These are phyloP conservation scores for Carabus problematicus DNA, from an alignment of 2,888 invertebrate genomes.

Conservation along the genomic window DNA sequence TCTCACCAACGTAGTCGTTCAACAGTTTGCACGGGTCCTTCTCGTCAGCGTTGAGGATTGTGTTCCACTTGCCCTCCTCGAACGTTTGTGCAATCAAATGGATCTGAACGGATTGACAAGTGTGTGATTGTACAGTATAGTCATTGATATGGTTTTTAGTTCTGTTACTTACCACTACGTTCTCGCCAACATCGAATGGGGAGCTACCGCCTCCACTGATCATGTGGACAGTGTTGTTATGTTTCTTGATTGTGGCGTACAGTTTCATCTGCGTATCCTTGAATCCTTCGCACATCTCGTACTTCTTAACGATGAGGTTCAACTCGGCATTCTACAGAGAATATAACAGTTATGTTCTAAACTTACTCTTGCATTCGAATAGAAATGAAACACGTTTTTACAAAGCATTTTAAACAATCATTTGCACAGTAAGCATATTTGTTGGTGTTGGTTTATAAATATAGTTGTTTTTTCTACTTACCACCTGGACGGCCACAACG, in stretches of 20 bases:
- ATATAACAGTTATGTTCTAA: too few relatives aligned
- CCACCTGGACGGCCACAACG: too few relatives aligned
- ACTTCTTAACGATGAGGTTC: conserved; percentile 14
- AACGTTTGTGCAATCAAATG: conserved; percentile 25
- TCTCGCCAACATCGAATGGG: conserved; percentile 31
- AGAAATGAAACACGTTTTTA: too few relatives aligned
- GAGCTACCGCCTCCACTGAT: conserved; percentile 23
- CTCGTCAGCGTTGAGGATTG: conserved; percentile 27
- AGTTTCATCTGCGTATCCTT: conserved; percentile 19
- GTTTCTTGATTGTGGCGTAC: conserved; percentile 13
- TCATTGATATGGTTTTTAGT: too few relatives aligned
- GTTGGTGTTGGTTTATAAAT: too few relatives aligned
- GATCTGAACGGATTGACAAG: conserved; percentile 4
- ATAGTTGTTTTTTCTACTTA: too few relatives aligned
- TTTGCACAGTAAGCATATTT: too few relatives aligned
- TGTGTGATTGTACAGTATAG: neutral
- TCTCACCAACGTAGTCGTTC: conserved; percentile 34
- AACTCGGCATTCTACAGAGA: conserved; percentile 2
- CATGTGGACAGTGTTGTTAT: conserved; percentile 13
- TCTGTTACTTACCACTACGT: conserved; percentile 21
- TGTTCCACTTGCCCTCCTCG: conserved; percentile 22
- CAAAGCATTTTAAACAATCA: too few relatives aligned
- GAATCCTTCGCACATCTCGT: conserved; percentile 28
- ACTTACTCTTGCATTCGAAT: too few relatives aligned
- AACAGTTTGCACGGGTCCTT: conserved; percentile 31